Evolutionary conservation across 2,888 invertebrate genomes (phyloP), one percentile per base, ranked within the genome.

Genomic region (Mythimna impura): DNA sequence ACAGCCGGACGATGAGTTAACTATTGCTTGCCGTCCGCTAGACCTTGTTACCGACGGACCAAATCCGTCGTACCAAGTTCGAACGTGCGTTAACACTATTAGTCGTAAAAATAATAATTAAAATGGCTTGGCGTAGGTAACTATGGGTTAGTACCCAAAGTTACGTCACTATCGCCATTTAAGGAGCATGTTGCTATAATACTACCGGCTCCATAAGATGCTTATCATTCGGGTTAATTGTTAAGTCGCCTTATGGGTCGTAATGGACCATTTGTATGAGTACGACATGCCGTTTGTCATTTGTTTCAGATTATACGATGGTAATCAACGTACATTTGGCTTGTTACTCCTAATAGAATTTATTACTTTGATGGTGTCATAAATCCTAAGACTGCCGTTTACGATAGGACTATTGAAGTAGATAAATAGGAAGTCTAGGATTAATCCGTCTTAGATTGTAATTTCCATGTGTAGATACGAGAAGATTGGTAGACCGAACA

Each of bases 41-140:
- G 1, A 43, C 14, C 14, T 43, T 43, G 43, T 4, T 40, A 40
- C 40, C 10, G 3, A 14, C 14, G 5, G 43, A 12, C 43, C 14
- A 43, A 14, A 14, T 43, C 14, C 40, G 14, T 14, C 43, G 14
- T 5, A 43, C 43, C 14, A 43, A 43, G 1, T 43, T 43, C 14
- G 43, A 14, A 14, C 14, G 43, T 14, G 43, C 14, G 43, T 40
- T 10, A 61, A 63, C 63, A 63, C 73, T 72, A 73, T 66, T 9
- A 66, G 73, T 85, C 78, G 67, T 86, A 85, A 86, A 84, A 82
- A 76, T 68, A 77, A 72, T 76, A 86, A 82, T 85, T 85, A 85
- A 85, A 81, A 78, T 66, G 40, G 67, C 71, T 22, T 70, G 2
- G 66, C 65, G 47, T 47, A 43, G 14, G 67, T 60, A 50, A 76